Conservation (phyloP, 2,797 vertebrate species). For the Tapera naevia region DNA sequence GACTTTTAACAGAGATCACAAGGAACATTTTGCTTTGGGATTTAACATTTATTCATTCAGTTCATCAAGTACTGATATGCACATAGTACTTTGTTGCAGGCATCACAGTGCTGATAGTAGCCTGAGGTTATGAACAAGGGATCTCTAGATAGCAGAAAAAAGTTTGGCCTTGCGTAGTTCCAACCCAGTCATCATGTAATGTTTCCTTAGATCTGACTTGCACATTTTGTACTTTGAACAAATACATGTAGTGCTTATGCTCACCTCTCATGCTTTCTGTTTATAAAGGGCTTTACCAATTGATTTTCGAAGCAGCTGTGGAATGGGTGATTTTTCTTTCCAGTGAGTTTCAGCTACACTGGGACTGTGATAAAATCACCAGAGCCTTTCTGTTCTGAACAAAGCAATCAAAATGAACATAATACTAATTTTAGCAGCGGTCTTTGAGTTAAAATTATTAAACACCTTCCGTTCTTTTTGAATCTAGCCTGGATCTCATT, state of each 20-base stretch:
- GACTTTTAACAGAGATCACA: constrained; percentile 45
- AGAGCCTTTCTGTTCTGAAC: background rate
- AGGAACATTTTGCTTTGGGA: constrained; percentile 30
- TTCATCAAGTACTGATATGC: constrained; percentile 36
- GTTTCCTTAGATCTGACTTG: constrained; percentile 34
- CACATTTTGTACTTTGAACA: constrained; percentile 34
- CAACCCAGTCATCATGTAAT: background rate
- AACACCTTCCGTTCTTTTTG: background rate
- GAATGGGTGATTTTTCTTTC: constrained; percentile 22
- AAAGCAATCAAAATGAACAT: constrained; percentile 28
- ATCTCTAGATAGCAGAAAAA: constrained; percentile 44
- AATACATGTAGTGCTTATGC: constrained; percentile 7
- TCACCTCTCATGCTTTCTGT: constrained; percentile 22
- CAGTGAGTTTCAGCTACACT: background rate
- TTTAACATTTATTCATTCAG: constrained; percentile 52
- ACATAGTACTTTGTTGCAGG: constrained; percentile 46
- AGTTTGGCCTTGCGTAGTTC: background rate
- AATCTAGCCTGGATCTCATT: background rate
- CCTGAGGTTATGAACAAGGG: constrained; percentile 39
- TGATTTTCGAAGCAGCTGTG: background rate
- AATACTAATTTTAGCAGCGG: background rate
- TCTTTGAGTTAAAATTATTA: constrained; percentile 35
- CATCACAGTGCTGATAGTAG: constrained; percentile 26
- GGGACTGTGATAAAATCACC: background rate
- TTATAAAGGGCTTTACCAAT: constrained; percentile 23